Conservation (phyloP, 2,113 vertebrate genomes). For the Nycticorax nycticorax region DNA sequence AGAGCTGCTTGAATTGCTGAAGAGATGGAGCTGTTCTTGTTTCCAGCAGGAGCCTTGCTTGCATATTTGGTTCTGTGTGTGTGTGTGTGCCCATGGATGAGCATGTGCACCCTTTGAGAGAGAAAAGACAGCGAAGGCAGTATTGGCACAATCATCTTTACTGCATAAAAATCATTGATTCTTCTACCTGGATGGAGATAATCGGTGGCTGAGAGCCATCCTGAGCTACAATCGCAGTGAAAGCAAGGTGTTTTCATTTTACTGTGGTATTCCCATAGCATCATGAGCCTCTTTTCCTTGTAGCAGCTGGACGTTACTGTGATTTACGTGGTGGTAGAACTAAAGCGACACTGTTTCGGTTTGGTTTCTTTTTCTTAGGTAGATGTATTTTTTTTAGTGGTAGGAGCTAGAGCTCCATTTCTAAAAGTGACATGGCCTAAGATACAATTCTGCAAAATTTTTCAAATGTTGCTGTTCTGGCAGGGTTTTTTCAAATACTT, state of each 20-base stretch:
- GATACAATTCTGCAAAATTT: neutral
- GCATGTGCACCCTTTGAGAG: neutral
- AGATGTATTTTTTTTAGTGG: neutral
- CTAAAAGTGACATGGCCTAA: neutral
- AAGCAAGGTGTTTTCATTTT: neutral
- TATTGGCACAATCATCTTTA: neutral
- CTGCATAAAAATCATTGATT: neutral
- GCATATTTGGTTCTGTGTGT: neutral
- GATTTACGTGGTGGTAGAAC: neutral
- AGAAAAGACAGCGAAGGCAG: neutral
- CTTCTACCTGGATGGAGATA: neutral
- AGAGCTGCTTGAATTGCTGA: neutral
- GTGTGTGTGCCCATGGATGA: too few species aligned
- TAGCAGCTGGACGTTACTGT: neutral
- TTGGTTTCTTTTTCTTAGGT: neutral
- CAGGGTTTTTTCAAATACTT: neutral
- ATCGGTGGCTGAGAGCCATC: neutral
- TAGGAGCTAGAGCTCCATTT: neutral
- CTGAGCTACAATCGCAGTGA: neutral
- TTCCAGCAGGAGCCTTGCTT: neutral
- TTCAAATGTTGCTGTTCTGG: neutral
- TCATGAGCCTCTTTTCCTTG: neutral
- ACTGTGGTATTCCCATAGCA: neutral
- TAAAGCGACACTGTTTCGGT: neutral
- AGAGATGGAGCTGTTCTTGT: neutral